Percentiles rank a stretch among this genome's conserved stretches.
Conservation (phyloP, 2,888 invertebrate genomes). For the Lysandra coridon region DNA sequence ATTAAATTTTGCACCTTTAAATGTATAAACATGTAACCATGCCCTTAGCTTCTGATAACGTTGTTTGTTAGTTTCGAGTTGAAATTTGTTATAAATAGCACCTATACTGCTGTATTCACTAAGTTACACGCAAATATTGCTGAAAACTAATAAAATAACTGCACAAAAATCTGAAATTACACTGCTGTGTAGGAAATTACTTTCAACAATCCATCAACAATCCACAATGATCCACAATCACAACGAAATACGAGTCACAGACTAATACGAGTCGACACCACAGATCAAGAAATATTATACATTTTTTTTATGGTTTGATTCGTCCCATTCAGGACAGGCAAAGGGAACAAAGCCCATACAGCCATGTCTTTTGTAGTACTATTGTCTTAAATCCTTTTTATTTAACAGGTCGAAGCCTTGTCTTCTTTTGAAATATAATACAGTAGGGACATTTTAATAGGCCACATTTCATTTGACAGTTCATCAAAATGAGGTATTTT, state of each 20-base stretch:
- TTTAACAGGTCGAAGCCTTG: too few relatives aligned
- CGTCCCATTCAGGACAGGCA: too few relatives aligned
- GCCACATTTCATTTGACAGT: too few relatives aligned
- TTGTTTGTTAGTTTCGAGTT: not conserved
- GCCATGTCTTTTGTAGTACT: too few relatives aligned
- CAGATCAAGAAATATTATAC: too few relatives aligned
- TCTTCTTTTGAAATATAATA: too few relatives aligned
- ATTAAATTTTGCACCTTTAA: constrained; percentile 21
- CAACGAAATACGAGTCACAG: not conserved
- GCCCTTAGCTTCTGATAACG: constrained; percentile 2
- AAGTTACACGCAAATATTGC: not conserved
- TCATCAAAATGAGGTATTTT: too few relatives aligned
- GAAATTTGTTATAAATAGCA: not conserved
- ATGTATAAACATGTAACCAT: constrained; percentile 7
- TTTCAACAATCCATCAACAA: not conserved
- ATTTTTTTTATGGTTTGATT: too few relatives aligned
- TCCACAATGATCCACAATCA: constrained; percentile 18
- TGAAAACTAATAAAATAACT: not conserved
- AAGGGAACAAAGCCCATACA: too few relatives aligned
- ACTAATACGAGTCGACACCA: too few relatives aligned
- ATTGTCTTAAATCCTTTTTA: too few relatives aligned
- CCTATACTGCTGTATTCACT: not conserved
- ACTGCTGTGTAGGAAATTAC: not conserved
- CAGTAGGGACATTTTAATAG: too few relatives aligned
- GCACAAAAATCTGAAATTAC: not conserved